Base-by-base conservation (phyloP, 2,888 invertebrate genomes). In the Phaedon cochleariae region DNA sequence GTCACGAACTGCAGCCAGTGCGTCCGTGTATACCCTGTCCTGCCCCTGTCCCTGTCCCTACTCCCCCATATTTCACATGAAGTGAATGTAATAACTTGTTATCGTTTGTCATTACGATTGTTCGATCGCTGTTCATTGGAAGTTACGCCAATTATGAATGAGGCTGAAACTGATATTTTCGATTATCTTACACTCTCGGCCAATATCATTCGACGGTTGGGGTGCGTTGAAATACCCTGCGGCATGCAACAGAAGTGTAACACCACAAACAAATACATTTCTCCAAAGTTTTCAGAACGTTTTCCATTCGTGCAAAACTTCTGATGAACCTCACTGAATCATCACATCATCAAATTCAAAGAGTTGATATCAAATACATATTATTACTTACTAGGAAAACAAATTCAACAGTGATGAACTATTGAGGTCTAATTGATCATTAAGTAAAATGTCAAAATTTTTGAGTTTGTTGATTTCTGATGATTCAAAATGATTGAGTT, bases 41-140 rank as follows among this genome's bases (percentile, higher is more conserved):
- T 64, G 55, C 64, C 57, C 57, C 37, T 61, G 55, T 62, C 60
- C 57, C 37, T 60, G 55, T 62, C 60, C 54, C 5, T 20, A 51
- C 26, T 58, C 64, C 61, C 73, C 72, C 67, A 66, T 62, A 69
- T 72, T 72, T 71, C 70, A 67, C 66, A 60, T 67, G 68, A 66
- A 69, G 69, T 68, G 72, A 68, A 71, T 74, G 71, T 74, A 74
- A 74, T 74, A 73, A 73, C 73, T 73, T 74, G 74, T 74, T 74
- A 74, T 69, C 73, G 71, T 74, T 74, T 73, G 73, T 74, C 73
- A 73, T 71, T 73, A 73, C 68, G 67, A 71, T 72, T 72, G 69
- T 73, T 71, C 68, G 71, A 66, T 67, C 55, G 60, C 67, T 65
- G 69, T 70, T 68, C 65, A 68, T 64, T 70, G 62, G 64, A 68